A percentile compares a stretch with the other conserved stretches of the same genome.
phyloP scores from a whole-genome alignment of 1,140 invertebrate species.

The Drosophila saltans region DNA sequence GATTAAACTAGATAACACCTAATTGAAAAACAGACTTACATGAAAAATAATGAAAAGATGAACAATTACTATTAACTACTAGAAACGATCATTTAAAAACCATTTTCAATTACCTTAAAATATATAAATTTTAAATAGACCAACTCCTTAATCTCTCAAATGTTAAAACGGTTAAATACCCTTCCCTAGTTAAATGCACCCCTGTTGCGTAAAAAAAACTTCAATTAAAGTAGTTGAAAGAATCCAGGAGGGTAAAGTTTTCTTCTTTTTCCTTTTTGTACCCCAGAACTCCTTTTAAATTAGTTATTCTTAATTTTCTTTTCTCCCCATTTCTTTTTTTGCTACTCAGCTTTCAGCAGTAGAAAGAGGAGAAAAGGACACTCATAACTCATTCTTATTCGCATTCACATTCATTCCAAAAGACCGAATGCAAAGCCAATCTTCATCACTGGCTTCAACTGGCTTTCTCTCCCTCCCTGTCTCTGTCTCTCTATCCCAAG shows the following conservation, averaged over 20 bases:
- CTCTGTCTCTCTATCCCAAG: background rate
- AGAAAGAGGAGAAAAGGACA: background rate
- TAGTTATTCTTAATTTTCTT: constrained; percentile 13
- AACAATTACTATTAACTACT: too few relatives aligned
- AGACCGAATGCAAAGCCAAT: constrained; percentile 5
- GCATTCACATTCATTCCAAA: background rate
- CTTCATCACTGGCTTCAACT: background rate
- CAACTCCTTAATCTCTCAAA: too few relatives aligned
- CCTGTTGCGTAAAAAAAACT: background rate
- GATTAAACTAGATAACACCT: too few relatives aligned
- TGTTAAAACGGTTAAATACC: too few relatives aligned
- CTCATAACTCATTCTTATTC: constrained; percentile 14
- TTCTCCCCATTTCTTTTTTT: background rate
- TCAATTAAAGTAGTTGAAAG: constrained; percentile 2
- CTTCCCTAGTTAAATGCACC: background rate
- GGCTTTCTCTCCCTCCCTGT: background rate
- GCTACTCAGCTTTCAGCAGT: too few relatives aligned
- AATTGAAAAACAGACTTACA: too few relatives aligned
- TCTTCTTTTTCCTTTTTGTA: background rate
- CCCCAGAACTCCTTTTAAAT: background rate
- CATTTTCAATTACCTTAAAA: too few relatives aligned
- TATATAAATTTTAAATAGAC: too few relatives aligned
- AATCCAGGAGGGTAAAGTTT: background rate
- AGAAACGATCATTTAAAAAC: too few relatives aligned
- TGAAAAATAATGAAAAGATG: too few relatives aligned